Base-by-base conservation (phyloP, 2,888 invertebrate genomes). In the Platycheirus albimanus region DNA sequence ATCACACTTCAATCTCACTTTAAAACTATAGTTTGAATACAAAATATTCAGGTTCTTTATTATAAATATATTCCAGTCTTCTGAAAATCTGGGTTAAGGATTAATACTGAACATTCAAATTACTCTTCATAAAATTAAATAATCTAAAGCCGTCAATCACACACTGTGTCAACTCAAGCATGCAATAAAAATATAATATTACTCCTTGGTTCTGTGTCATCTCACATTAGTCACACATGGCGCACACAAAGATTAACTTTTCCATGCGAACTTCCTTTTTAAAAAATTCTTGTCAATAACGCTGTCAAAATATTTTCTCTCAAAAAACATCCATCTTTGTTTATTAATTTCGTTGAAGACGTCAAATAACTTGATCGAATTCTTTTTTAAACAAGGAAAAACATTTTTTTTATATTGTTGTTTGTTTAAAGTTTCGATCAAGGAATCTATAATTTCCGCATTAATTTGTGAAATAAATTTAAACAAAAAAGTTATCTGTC, bases 161-260 rank as follows among this genome's bases (percentile, higher is more conserved):
- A 20, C 24, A 51, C 20, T 54, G 8, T 20, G 36, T 13, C 36
- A 38, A 54, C n/a, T 36, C 3, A 54, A 54, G 36, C 19, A 19
- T 36, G 4, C 19, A 54, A 36, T 11, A 45, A 20, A 20, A 10
- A 10, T 8, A 17, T 54, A n/a, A 33, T 19, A 6, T 43, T 45
- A 19, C 15, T 8, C 19, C 15, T n/a, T 11, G 11, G 3, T 54
- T 19, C 0, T 33, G 19, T 54, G 54, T 36, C 54, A 36, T 54
- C 54, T 54, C 36, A 54, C 20, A 54, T 54, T 54, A 54, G 19
- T 54, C 36, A 54, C 54, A 54, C 13, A 6, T 54, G 54, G 36
- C 54, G 13, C 33, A 19, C 54, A 54, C 20, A 4, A 19, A 19
- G 36, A 36, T 36, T 17, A 54, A 54, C 36, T 54, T 54, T 54